Evolutionary conservation across 2,113 vertebrate species (phyloP), one percentile per base, ranked within the genome.

Genomic region (Phaetusa simplex): DNA sequence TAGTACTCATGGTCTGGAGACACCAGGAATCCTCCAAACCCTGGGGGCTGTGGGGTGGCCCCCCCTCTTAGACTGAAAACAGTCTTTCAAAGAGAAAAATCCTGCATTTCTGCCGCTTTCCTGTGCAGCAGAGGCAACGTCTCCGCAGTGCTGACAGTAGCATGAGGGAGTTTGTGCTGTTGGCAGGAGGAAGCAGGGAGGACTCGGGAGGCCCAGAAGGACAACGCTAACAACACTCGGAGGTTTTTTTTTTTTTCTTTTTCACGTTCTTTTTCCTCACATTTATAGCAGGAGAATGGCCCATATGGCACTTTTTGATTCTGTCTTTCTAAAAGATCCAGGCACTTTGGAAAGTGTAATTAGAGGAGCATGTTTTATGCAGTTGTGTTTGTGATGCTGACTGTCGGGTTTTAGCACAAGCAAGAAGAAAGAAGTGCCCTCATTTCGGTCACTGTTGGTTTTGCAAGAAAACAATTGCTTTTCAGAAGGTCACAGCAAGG

Each of bases 281-380:
- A 85, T 96, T 95, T 85, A 53, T 87, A 94, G 78, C 93, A 94
- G 89, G 89, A 96, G 91, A 82, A 66, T 91, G 91, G 94, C 14
- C 82, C 96, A 96, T 97, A 94, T 96, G 96, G 95, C 87, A 82
- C 87, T 80, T 91, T 73, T 72, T 93, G 70, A 90, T 82, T 95
- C 89, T 85, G 86, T 71, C 58, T 96, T 94, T 93, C 93, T 95
- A 5, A 96, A 95, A 82, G 80, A 86, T 90, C 62, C 81, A 38
- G 76, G 74, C 84, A 24, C 87, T 95, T 86, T 50, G 64, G 84
- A 66, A 95, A 91, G 29, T 83, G 84, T 95, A 93, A 93, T 86
- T 56, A 95, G 78, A 95, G 47, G 47, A 93, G 64, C 53, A 26
- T 64, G 71, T 93, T 95, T 88, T 90, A 86, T 78, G 84, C 91